Percentiles rank a stretch among this genome's conserved stretches.
Evolutionary conservation across 2,888 invertebrate genomes (phyloP).

Genomic region (Psylliodes chrysocephalus): DNA sequence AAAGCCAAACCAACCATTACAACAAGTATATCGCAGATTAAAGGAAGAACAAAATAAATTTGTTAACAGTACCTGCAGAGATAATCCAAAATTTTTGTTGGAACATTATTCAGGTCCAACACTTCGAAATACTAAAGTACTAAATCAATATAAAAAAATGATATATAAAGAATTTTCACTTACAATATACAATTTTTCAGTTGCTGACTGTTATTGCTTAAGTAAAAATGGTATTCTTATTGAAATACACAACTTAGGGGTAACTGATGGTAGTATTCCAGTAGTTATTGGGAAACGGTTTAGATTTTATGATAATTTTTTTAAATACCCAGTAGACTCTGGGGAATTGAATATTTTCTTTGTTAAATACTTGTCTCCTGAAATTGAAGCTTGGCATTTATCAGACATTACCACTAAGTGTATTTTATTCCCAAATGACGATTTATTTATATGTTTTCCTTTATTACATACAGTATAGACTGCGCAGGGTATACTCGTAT

Average conservation of each 20-base stretch:
- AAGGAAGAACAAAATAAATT: no score
- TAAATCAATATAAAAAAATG: no score
- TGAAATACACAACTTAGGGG: neutral
- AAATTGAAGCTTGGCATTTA: neutral
- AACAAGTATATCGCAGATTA: no score
- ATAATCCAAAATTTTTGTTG: no score
- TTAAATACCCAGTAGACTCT: neutral
- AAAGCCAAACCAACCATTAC: no score
- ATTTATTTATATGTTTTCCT: neutral
- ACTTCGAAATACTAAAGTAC: no score
- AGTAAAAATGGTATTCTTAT: neutral
- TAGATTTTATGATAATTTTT: neutral
- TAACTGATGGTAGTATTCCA: neutral
- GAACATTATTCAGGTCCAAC: no score
- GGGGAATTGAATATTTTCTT: neutral
- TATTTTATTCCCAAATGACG: neutral
- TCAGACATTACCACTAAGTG: neutral
- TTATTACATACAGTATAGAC: neutral
- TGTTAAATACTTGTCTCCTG: neutral
- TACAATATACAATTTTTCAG: no score
- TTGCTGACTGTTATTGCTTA: no score
- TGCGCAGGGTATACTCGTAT: neutral
- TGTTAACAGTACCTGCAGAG: no score
- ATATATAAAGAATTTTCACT: no score
- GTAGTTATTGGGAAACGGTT: neutral